Evolutionary conservation across 2,797 vertebrate species (phyloP).

Genomic region (Podarcis siculus): DNA sequence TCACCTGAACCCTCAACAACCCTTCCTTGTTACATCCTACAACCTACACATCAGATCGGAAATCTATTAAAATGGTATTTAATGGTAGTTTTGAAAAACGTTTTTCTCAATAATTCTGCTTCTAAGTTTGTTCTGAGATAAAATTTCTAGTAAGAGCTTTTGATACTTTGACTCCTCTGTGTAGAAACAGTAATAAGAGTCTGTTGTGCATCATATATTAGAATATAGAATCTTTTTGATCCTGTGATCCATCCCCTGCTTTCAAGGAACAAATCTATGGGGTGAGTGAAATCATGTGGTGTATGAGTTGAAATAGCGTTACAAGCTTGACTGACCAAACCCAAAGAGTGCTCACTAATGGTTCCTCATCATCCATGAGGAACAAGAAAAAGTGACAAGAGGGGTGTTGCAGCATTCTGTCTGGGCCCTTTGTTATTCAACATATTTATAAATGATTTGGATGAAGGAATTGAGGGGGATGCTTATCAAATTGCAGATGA

Average conservation of each 20-base stretch:
- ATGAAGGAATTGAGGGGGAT: no score
- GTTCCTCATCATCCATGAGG: no score
- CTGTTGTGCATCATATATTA: not conserved
- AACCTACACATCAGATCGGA: not conserved
- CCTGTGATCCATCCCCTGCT: not conserved
- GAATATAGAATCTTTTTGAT: not conserved
- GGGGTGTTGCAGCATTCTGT: no score
- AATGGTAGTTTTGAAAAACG: not conserved
- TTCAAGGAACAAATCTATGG: not conserved
- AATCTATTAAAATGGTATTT: not conserved
- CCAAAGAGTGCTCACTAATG: no score
- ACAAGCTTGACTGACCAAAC: no score
- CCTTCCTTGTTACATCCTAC: not conserved
- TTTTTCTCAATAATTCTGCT: not conserved
- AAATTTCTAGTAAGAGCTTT: not conserved
- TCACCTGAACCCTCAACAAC: not conserved
- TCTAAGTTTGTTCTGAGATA: not conserved
- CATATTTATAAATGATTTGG: no score
- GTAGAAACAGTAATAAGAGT: not conserved
- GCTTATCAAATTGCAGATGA: no score
- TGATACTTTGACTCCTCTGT: not conserved
- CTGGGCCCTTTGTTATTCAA: no score
- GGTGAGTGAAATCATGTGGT: not conserved
- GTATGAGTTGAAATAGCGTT: no score
- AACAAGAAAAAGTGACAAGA: no score